Base-by-base conservation (phyloP, 2,888 invertebrate species). In the Hermaeophaga mercurialis region DNA sequence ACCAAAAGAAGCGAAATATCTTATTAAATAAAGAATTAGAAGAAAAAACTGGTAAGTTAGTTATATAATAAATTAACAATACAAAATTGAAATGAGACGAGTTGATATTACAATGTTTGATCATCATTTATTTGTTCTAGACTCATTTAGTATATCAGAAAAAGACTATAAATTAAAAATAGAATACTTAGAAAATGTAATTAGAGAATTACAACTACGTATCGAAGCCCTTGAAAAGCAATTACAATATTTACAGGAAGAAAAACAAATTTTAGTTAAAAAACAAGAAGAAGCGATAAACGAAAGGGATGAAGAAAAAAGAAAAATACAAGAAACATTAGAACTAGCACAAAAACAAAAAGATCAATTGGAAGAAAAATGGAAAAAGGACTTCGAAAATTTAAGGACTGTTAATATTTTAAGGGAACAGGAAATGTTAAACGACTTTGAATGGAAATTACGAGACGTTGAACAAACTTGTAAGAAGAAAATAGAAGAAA, bases 371-470 rank as follows among this genome's bases (percentile, higher is more conserved):
- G 82, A 85, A 67, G 77, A 78, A 33, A 82, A 82, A 75, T 88
- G 85, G 84, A 83, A 86, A 5, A 73, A 80, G 0, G 87, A 88
- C n/a, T 86, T 88, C 77, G 87, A 88, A 65, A 81, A 84, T 8
- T 80, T 87, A 31, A 78, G 87, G 1, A 85, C 86, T 0, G 84
- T 87, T 38, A 87, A 85, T 22, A 84, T 86, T 48, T 83, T 87
- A 47, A 80, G 89, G 45, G 90, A 91, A 45, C 89, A 90, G 68
- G 81, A 85, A 55, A 81, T 91, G 69, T 78, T 91, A 64, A 85
- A 86, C 2, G 91, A 91, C 78, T 91, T 90, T 77, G 91, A 91
- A 79, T 91, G 90, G 90, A 90, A 91, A 78, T 80, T 90, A 73
- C 75, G 91, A 31, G 88, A 90, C 74, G 83, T 90, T 67, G 88